Base-by-base conservation (phyloP, 23 tunicate species). In the Trididemnum nubilum region DNA sequence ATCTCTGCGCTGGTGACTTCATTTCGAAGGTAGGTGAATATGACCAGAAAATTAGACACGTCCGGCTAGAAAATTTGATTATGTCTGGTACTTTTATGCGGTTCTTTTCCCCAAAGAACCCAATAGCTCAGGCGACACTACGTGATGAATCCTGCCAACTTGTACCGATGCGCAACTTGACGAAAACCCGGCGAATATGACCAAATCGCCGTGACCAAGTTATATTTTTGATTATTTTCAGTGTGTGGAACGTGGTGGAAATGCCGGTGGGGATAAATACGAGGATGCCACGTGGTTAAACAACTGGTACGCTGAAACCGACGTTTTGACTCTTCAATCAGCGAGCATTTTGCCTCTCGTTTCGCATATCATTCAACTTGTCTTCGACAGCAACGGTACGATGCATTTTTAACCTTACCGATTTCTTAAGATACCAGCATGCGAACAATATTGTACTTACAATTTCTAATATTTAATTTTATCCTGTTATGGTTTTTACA, bases 231-330 rank as follows among this genome's bases (percentile, higher is more conserved):
- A 7, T 44, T 44, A 26, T 70, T 33, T 34, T 28, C 39, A 85
- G 88, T 85, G 88, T 51, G 65, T 50, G 28, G 69, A 34, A 23
- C 21, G 50, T 32, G 88, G 81, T 25, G 83, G 77, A n/a, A 85
- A 65, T 36, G 33, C 65, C 30, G 77, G 77, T 49, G 32, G 35
- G 3, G 52, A 35, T 36, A 73, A 73, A 35, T 83, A 73, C 37
- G 82, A 85, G 21, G 64, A 50, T 19, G 49, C 31, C 2, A 72
- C 50, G 30, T 76, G 88, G 88, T 22, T 77, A 3, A 80, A 85
- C 60, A 64, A 31, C 77, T 85, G 88, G 88, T 85, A 85, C 38
- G 58, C 26, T 1, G 88, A 85, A 32, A 21, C 71, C 4, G 88
- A 85, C 34, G 88, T 81, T 9, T 59, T 85, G 2, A 77, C 81